These are phyloP conservation scores for Lasioglossum baleicum DNA, from an alignment of 1,140 invertebrate species.

Conservation along the genomic window DNA sequence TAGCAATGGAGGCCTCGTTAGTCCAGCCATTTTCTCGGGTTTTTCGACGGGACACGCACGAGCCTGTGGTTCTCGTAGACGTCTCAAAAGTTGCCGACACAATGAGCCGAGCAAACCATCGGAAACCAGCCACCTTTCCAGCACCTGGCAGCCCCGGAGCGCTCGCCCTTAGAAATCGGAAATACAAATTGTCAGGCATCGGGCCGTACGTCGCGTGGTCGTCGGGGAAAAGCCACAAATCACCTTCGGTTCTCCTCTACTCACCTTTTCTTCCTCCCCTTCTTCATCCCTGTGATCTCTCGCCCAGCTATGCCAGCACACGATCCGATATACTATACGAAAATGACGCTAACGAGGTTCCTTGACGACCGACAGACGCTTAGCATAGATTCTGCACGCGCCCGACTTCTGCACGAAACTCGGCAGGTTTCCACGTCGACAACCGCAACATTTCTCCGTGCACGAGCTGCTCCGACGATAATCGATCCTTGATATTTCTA, in stretches of 20 bases:
- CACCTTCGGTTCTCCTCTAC: constrained; percentile 48
- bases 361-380: constrained; percentile 37
- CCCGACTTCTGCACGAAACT: background rate
- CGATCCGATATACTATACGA: constrained; percentile 56
- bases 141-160: constrained; percentile 61
- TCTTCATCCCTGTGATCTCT: background rate
- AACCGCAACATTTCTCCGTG: background rate
- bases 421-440: background rate
- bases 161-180: constrained; percentile 63
- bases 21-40: no score
- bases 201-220: constrained; percentile 60
- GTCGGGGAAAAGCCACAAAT: constrained; percentile 69
- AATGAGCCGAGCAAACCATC: constrained; percentile 51
- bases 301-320: background rate
- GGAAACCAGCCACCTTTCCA: constrained; percentile 50
- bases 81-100: constrained; percentile 54
- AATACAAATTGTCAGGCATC: constrained; percentile 70
- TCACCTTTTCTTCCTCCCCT: constrained; percentile 15
- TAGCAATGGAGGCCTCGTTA: background rate
- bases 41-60: constrained; percentile 19
- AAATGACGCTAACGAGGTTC: constrained; percentile 71
- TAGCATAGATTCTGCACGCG: constrained; percentile 27
- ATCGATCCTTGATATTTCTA: background rate
- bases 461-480: background rate
- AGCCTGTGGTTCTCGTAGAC: background rate